Conservation (phyloP, 2,797 vertebrate species). For the Graptemys geographica region DNA sequence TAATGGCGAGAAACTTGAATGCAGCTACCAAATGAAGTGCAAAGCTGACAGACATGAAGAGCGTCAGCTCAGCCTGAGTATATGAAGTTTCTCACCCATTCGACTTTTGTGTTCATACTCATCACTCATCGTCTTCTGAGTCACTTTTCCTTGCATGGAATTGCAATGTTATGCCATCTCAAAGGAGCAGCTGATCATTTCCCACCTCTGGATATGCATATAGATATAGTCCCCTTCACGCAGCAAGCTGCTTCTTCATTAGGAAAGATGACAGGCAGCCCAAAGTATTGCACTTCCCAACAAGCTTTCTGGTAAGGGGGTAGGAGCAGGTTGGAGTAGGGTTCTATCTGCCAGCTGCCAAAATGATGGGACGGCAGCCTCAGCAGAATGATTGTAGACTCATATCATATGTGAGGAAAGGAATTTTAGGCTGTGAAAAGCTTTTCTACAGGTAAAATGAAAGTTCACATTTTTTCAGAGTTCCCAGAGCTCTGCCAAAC, state of each 20-base stretch:
- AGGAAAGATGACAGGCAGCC: neutral
- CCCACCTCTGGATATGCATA: no score
- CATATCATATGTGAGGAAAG: neutral
- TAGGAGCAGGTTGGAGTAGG: neutral
- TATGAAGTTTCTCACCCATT: neutral
- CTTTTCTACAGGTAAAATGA: accelerated
- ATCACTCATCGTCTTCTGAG: neutral
- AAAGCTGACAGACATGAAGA: neutral
- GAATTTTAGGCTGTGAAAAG: neutral
- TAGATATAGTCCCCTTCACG: neutral
- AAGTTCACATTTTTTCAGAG: neutral
- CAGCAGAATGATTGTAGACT: neutral
- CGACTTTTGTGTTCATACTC: neutral
- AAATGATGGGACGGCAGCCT: accelerated
- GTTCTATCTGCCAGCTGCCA: neutral
- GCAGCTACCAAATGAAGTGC: neutral
- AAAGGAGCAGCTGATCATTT: accelerated
- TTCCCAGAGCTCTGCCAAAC: neutral
- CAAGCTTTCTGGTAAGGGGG: neutral
- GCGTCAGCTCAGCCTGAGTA: neutral
- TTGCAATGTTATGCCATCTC: no score
- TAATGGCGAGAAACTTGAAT: neutral
- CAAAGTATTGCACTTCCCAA: neutral
- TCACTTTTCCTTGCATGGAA: neutral
- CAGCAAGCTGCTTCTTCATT: neutral